Evolutionary conservation across 2,113 vertebrate genomes (phyloP), one percentile per base, ranked within the genome.

Genomic region (Forbesichthys papilliferus): DNA sequence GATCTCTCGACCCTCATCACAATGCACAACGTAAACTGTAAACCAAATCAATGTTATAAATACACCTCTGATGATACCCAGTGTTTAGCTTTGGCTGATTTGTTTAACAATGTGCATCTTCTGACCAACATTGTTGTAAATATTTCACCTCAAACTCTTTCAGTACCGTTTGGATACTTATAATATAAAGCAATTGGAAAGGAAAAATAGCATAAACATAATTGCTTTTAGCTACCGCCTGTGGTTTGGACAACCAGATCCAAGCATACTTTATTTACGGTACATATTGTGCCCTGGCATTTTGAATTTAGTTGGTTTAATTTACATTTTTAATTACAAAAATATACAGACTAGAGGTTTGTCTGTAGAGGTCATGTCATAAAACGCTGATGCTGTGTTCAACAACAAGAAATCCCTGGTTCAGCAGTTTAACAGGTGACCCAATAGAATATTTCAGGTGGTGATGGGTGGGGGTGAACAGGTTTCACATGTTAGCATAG

Each of bases 371-470:
- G 27, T 27, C 27, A 27, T 27, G 27, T 27, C 27, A 27, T 27
- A 3, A 27, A 27, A 27, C 27, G 27, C 27, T 27, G 27, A 27
- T 27, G 7, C 7, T 42, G 36, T 42, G 36, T 42, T 42, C 36
- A 42, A 0, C 4, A 42, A 42, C 36, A 42, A 8, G 5, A 42
- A 6, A 42, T 3, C 64, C 20, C 47, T 16, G 1, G 48, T 6
- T n/a, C 7, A 13, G 46, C 53, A 56, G 75, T 72, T 78, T 68
- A 73, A 73, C 65, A 78, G 64, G 20, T 63, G 48, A 42, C 36
- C 36, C 7, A 42, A 42, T 42, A 42, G 36, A 56, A 69, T 11
- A 62, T 67, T 48, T 57, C 42, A 57, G 16, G 8, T 42, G 36
- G 36, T 42, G 36, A 42, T 6, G 36, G 36, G 36, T 6, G 7